Base-by-base conservation (phyloP, 2,888 invertebrate species). In the Melangyna quadrimaculata region DNA sequence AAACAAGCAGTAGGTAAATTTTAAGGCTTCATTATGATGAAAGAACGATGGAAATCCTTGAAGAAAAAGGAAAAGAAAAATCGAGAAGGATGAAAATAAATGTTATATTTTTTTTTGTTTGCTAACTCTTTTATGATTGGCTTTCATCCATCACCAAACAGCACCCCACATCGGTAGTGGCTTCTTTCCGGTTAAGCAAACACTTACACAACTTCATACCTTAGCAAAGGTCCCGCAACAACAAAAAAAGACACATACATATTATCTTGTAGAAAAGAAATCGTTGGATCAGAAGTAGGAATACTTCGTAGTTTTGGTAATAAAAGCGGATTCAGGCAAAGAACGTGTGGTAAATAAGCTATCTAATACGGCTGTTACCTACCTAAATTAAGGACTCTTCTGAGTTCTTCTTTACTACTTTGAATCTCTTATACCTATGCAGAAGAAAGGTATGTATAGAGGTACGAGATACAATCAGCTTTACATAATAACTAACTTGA, bases 311-410 rank as follows among this genome's bases (percentile, higher is more conserved):
- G 59, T 69, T 48, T 81, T 51, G 53, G 55, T 70, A 75, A 87
- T 70, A 80, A 55, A 43, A 55, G 51, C 77, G 80, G 74, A 87
- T 87, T 70, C 78, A 82, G 69, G 72, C 87, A 87, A 80, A 78
- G 72, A 67, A 87, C 88, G 88, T 88, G 87, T 81, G 84, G 87
- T 78, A 77, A 75, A n/a, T n/a, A n/a, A 87, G 80, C 87, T 71
- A 87, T 88, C 87, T 81, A 77, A 81, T 79, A 79, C 88, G 55
- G 87, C 87, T 88, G 88, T 87, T 88, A 77, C 87, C 87, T 88
- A 77, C 87, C 87, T 78, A 87, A 87, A 51, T 88, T 87, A 87
- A 71, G 87, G 74, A 82, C 78, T 87, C 69, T 79, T 70, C 43
- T 67, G 10, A 61, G 43, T 71, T 32, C 12, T 61, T 22, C 17